Conservation (phyloP, 2,113 vertebrate genomes). For the Corythoichthys intestinalis region DNA sequence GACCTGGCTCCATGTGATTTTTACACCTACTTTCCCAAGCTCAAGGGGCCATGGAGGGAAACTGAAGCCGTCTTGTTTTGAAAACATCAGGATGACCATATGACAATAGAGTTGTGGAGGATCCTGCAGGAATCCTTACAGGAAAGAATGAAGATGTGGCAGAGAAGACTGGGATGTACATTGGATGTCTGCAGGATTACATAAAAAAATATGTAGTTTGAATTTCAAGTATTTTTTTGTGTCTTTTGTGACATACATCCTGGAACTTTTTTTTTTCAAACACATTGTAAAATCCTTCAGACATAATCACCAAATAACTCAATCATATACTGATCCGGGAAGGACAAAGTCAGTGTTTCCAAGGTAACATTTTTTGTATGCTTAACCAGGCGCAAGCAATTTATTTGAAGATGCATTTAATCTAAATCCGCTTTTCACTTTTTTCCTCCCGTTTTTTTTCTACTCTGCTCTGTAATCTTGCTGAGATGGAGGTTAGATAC, state of each 20-base stretch:
- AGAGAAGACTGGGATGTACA: neutral
- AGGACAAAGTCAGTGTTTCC: constrained; percentile 42
- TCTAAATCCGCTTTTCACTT: constrained; percentile 57
- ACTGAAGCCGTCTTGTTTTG: neutral
- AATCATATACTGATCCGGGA: constrained; percentile 12
- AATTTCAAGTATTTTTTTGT: neutral
- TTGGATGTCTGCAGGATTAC: no score
- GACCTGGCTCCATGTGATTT: neutral
- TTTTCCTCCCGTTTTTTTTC: constrained; percentile 17
- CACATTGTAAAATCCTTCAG: no score
- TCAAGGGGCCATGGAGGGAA: neutral
- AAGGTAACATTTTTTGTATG: constrained; percentile 56
- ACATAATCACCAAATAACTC: constrained; percentile 14
- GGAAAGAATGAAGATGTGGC: neutral
- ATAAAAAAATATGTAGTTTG: neutral
- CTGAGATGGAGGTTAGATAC: constrained; percentile 70
- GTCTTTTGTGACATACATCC: no score
- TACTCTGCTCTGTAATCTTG: constrained; percentile 44
- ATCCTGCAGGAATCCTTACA: neutral
- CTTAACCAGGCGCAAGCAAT: constrained; percentile 30
- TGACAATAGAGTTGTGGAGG: neutral
- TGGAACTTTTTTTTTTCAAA: no score
- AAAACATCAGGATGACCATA: neutral
- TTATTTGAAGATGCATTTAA: constrained; percentile 67
- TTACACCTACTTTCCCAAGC: neutral